Evolutionary conservation across 1,140 invertebrate species (phyloP).

Genomic region (Zaprionus camerounensis): DNA sequence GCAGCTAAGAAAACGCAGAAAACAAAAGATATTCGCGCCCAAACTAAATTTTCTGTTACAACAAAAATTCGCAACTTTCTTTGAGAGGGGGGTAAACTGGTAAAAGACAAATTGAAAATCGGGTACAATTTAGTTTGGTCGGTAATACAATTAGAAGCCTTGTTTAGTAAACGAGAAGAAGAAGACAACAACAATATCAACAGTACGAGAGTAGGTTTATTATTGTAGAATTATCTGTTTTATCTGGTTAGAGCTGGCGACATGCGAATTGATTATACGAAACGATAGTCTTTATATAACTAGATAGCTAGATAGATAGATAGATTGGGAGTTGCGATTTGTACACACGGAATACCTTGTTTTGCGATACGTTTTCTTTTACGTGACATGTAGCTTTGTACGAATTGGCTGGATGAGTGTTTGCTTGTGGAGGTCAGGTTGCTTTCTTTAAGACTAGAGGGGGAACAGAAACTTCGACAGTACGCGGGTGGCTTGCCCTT

Average conservation of each 20-base stretch:
- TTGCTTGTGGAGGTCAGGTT: constrained; percentile 73
- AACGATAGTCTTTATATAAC: constrained; percentile 2
- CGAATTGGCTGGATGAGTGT: constrained; percentile 81
- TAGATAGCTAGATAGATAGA: constrained; percentile 1
- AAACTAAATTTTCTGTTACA: constrained; percentile 74
- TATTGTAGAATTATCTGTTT: constrained; percentile 10
- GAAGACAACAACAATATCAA: constrained; percentile 16
- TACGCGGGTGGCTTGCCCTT: constrained; percentile 82
- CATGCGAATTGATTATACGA: constrained; percentile 31
- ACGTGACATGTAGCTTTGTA: constrained; percentile 82
- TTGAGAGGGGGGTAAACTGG: no score
- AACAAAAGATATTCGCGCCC: constrained; percentile 83
- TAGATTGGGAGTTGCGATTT: constrained; percentile 29
- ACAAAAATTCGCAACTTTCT: constrained; percentile 32
- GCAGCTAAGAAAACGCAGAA: constrained; percentile 73
- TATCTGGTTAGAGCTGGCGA: constrained; percentile 56
- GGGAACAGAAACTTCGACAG: constrained; percentile 83
- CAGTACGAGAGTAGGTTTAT: constrained; percentile 7
- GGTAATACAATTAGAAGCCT: constrained; percentile 65
- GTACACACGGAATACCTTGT: constrained; percentile 77
- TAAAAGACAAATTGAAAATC: neutral
- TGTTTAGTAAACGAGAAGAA: constrained; percentile 52
- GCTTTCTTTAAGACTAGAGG: constrained; percentile 74
- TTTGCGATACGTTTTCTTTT: constrained; percentile 84
- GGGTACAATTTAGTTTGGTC: constrained; percentile 73